These are phyloP conservation scores for Clitarchus hookeri DNA, from an alignment of 2,888 invertebrate genomes.

Conservation along the genomic window DNA sequence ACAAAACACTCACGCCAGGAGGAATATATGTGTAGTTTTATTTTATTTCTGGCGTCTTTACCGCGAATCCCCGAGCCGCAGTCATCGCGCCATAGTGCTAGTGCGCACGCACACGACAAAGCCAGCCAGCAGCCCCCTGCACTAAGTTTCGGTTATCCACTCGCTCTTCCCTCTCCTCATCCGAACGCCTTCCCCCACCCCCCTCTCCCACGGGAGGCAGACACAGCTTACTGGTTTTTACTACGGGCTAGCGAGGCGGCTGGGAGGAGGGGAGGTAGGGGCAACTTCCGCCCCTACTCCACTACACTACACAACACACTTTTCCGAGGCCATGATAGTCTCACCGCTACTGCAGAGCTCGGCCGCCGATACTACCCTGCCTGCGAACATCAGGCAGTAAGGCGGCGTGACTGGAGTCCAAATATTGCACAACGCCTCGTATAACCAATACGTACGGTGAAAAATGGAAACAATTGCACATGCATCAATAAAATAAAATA, in stretches of 20 bases:
- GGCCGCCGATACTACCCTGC: neutral
- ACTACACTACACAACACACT: conserved; percentile 26
- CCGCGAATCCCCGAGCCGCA: neutral
- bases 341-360: conserved; percentile 18
- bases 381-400: neutral
- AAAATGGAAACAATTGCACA: too few relatives aligned
- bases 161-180: neutral
- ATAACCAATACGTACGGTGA: too few relatives aligned
- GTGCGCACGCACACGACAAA: neutral
- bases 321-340: conserved; percentile 23
- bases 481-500: too few relatives aligned
- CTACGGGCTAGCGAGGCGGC: neutral
- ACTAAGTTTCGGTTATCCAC: conserved; percentile 3
- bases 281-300: conserved; percentile 25
- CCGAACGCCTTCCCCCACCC: neutral
- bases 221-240: conserved; percentile 25
- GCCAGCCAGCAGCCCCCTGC: neutral
- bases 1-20: neutral
- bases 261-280: conserved; percentile 4
- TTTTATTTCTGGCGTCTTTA: neutral
- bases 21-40: neutral
- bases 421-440: too few relatives aligned
- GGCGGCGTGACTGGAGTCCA: too few relatives aligned
- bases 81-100: neutral
- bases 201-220: neutral